Conservation (phyloP, 2,113 vertebrate species). For the Crotalus helleri region DNA sequence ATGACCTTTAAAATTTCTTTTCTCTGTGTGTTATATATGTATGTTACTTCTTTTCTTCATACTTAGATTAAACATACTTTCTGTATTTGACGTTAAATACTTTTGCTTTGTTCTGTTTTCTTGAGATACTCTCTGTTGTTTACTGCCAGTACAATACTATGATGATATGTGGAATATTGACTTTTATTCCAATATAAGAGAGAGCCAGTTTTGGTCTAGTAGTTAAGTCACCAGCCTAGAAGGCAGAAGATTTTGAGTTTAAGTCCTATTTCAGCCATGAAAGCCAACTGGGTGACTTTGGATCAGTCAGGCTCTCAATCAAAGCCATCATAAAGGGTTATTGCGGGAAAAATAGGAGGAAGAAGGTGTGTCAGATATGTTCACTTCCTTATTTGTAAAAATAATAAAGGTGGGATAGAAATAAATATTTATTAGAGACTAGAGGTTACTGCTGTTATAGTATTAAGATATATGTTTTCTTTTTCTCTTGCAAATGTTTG, state of each 20-base stretch:
- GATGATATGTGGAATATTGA: neutral
- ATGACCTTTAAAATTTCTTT: neutral
- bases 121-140: neutral
- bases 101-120: neutral
- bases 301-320: neutral
- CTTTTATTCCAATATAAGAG: neutral
- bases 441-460: neutral
- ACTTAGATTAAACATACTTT: neutral
- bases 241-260: neutral
- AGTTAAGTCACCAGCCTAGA: neutral
- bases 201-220: neutral
- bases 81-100: neutral
- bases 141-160: neutral
- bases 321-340: neutral
- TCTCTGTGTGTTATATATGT: neutral
- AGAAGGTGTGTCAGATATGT: neutral
- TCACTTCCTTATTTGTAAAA: neutral
- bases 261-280: neutral
- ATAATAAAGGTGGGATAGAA: neutral
- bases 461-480: neutral
- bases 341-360: neutral
- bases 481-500: neutral
- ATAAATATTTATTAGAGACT: neutral
- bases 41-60: neutral
- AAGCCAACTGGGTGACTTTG: neutral